A percentile compares a stretch with the other conserved stretches of the same genome.
These are phyloP conservation scores for Dendropsophus ebraccatus DNA, from an alignment of 2,113 vertebrate species.

Conservation along the genomic window DNA sequence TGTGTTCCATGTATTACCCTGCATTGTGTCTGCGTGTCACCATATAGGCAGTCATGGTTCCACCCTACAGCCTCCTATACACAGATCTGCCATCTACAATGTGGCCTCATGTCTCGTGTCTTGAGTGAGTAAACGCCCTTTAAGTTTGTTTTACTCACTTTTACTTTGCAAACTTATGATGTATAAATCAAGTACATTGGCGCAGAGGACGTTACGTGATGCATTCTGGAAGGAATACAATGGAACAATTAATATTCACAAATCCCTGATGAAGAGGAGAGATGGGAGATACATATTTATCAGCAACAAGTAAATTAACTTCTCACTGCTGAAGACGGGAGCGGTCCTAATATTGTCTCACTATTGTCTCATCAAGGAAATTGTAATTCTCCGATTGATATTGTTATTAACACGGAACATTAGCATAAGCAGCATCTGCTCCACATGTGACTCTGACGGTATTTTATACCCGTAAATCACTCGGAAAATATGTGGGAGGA, in stretches of 20 bases:
- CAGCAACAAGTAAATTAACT: background rate
- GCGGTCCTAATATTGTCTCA: background rate
- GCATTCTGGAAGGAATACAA: background rate
- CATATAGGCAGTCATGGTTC: too few species aligned
- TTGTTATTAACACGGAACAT: constrained; percentile 37
- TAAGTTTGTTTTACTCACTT: background rate
- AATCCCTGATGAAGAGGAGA: background rate
- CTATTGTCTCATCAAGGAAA: constrained; percentile 13
- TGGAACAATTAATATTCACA: background rate
- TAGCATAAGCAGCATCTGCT: constrained; percentile 38
- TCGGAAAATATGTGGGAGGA: constrained; percentile 19
- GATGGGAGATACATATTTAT: background rate
- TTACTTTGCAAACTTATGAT: background rate
- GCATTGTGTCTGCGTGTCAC: too few species aligned
- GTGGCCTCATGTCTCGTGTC: too few species aligned
- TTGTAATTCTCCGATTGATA: constrained; percentile 23
- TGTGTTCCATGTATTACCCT: too few species aligned
- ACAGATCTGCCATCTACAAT: too few species aligned
- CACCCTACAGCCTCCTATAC: too few species aligned
- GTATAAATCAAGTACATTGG: background rate
- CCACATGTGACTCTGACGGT: constrained; percentile 1
- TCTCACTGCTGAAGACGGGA: background rate
- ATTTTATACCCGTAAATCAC: constrained; percentile 30
- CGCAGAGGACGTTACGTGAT: background rate
- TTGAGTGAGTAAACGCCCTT: too few species aligned